Base-by-base conservation (phyloP, 1,140 invertebrate species). In the Zaprionus lachaisei region DNA sequence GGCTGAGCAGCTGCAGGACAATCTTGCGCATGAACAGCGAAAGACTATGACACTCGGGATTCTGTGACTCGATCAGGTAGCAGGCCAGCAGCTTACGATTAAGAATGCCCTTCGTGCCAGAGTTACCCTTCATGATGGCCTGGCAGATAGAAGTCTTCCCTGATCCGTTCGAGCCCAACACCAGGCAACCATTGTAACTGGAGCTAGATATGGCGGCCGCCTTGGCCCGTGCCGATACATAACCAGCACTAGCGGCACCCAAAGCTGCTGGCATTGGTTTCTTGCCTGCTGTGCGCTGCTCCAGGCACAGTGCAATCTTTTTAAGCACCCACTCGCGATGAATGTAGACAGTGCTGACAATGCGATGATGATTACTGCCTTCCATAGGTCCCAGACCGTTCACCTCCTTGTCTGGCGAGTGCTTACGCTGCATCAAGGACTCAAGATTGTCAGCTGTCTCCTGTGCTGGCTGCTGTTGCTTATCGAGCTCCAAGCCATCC, bases 281-380 rank as follows among this genome's bases (percentile, higher is more conserved):
- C 54, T 92, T 93, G 26, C 92, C 84, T 2, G 85, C 94, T 0
- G 96, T 96, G 56, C 96, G 93, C 87, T 97, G 96, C 80, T 99
- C 98, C 75, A 99, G 91, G 75, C 97, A 98, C 80, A 98, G 96
- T 2, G 96, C 96, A n/a, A 99, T 94, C 93, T 99, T 99, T 91
- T 97, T 96, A 81, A 99, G 98, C 2, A 97, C 97, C 98, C 98
- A 99, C 93, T 99, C 98, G 15, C 98, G 95, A 54, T 93, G 91
- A 38, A 93, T 92, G 51, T 92, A 92, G 6, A 93, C 91, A 4
- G 83, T 81, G 76, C 72, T 83, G 9, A 89, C 69, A 20, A 81
- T 72, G 7, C 81, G 73, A 41, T 60, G 62, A 28, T 62, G 63
- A n/a, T 80, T 63, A 22, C 62, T 79, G 9, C 62, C 17, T 47